Evolutionary conservation across 2,888 invertebrate species (phyloP).

Genomic region (Heteromyza rotundicornis): DNA sequence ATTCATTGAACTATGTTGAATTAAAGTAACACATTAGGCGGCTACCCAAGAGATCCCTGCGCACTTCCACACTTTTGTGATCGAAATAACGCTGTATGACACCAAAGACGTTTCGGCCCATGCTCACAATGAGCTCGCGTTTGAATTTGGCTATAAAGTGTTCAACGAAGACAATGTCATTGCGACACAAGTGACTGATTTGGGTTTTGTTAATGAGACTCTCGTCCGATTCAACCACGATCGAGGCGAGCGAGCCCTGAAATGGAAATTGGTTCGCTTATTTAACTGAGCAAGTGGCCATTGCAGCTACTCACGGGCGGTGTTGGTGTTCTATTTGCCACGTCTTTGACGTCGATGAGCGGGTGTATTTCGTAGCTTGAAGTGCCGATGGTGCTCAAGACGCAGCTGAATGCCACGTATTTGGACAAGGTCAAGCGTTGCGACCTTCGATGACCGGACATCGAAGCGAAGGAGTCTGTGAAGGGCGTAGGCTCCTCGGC

Average conservation of each 20-base stretch:
- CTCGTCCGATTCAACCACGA: conserved; percentile 47
- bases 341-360: conserved; percentile 46
- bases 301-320: conserved; percentile 52
- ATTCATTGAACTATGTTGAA: too few species aligned
- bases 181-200: conserved; percentile 40
- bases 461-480: not conserved
- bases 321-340: conserved; percentile 49
- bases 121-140: conserved; percentile 51
- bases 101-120: conserved; percentile 52
- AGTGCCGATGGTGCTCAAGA: conserved; percentile 52
- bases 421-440: conserved; percentile 1
- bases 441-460: not conserved
- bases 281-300: too few species aligned
- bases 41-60: conserved; percentile 48
- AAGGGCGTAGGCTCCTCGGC: conserved; percentile 32
- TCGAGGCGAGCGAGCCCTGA: conserved; percentile 55
- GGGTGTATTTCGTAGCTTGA: conserved; percentile 56
- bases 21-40: not conserved
- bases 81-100: conserved; percentile 55
- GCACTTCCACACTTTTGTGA: conserved; percentile 49
- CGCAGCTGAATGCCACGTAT: conserved; percentile 50
- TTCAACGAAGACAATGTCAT: conserved; percentile 55
- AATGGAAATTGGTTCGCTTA: too few species aligned
- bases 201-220: conserved; percentile 39
- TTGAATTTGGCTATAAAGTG: conserved; percentile 58